phyloP scores from a whole-genome alignment of 2,888 invertebrate genomes.

The Blastobasis adustella region DNA sequence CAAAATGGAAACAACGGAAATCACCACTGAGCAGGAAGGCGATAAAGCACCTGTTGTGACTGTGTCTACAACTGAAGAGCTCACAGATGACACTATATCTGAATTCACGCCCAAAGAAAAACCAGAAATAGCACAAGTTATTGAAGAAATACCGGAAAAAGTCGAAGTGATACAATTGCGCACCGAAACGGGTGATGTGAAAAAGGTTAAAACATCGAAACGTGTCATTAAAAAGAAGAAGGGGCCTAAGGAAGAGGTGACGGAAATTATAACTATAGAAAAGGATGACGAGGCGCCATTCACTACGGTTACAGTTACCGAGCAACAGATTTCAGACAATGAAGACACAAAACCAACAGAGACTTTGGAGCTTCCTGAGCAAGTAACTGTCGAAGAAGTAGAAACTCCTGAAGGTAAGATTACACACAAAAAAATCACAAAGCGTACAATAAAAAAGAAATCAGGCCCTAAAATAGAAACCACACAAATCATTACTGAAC shows the following conservation, averaged over 20 bases:
- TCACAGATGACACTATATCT: conserved; percentile 18
- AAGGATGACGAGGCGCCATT: conserved; percentile 32
- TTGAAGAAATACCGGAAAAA: conserved; percentile 13
- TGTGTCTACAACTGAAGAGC: conserved; percentile 41
- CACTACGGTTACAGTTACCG: conserved; percentile 14
- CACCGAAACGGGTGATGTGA: conserved; percentile 20
- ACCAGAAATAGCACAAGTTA: conserved; percentile 3
- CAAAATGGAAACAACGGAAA: conserved; percentile 31
- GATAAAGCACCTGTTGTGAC: conserved; percentile 51
- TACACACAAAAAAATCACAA: not conserved
- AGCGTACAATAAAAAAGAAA: not conserved
- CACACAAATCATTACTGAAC: conserved; percentile 33
- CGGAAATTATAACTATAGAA: conserved; percentile 14
- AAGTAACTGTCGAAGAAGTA: conserved; percentile 16
- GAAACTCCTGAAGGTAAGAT: conserved; percentile 3
- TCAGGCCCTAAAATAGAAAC: conserved; percentile 35
- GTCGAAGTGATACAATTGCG: conserved; percentile 15
- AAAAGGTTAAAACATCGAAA: conserved; percentile 29
- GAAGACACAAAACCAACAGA: conserved; percentile 15
- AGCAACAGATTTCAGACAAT: conserved; percentile 9
- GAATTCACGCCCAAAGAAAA: not conserved
- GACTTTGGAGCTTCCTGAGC: conserved; percentile 36
- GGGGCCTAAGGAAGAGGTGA: conserved; percentile 13
- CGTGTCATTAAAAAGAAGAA: conserved; percentile 24
- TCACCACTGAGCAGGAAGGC: conserved; percentile 50